Conservation (phyloP, 2,888 invertebrate genomes). For the Tenthredo scrophulariae region DNA sequence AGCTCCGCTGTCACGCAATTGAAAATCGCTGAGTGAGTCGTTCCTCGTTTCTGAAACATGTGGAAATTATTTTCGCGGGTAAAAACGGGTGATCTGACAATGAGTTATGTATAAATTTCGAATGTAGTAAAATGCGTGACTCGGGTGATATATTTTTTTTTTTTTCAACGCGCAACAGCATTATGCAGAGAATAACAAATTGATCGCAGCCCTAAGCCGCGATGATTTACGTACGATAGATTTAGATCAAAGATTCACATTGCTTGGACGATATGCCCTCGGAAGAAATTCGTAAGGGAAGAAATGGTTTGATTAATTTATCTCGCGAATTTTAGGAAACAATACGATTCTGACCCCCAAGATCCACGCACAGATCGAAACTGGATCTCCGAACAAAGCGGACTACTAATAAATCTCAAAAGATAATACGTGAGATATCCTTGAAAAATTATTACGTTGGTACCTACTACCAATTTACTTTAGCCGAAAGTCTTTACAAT, state of each 20-base stretch:
- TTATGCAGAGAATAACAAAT: neutral
- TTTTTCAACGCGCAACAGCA: neutral
- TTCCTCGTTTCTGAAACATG: neutral
- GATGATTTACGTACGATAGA: neutral
- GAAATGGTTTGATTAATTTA: constrained; percentile 8
- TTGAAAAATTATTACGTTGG: constrained; percentile 18
- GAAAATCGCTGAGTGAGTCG: neutral
- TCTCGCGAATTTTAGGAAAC: neutral
- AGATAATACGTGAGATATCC: constrained; percentile 3
- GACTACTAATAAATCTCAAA: constrained; percentile 8
- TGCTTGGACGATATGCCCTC: neutral
- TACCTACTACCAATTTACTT: neutral
- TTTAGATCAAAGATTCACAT: constrained; percentile 1
- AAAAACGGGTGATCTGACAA: neutral
- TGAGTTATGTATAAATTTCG: neutral
- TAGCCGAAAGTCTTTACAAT: neutral
- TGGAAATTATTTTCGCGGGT: neutral
- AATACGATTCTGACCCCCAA: neutral
- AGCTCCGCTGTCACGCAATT: neutral
- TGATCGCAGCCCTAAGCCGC: neutral
- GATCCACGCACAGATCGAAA: constrained; percentile 27
- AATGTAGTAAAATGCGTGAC: neutral
- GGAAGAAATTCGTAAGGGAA: neutral
- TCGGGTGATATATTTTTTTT: neutral
- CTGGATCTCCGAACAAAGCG: constrained; percentile 6